Evolutionary conservation across 2,888 invertebrate species (phyloP).

Genomic region (Phengaris alcon): DNA sequence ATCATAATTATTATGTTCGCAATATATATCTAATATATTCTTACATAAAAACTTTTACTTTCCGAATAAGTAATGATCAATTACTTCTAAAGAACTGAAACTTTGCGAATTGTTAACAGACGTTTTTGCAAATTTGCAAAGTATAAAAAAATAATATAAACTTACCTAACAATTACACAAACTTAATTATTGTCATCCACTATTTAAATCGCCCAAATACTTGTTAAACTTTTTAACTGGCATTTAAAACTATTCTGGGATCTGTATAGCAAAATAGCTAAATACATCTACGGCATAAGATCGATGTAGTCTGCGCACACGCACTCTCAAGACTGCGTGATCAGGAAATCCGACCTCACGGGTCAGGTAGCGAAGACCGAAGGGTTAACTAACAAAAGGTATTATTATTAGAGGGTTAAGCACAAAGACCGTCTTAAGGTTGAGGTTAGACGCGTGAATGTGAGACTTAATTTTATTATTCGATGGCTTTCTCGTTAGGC

Average conservation of each 20-base stretch:
- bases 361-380: conserved; percentile 73
- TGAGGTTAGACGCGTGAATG: conserved; percentile 60
- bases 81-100: neutral
- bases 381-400: conserved; percentile 75
- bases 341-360: conserved; percentile 65
- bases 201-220: neutral
- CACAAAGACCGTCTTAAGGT: conserved; percentile 60
- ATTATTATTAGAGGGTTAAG: conserved; percentile 72
- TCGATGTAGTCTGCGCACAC: conserved; percentile 59
- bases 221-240: neutral
- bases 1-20: too few species aligned
- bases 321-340: conserved; percentile 61
- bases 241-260: conserved; percentile 19
- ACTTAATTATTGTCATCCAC: neutral
- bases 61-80: too few species aligned
- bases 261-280: neutral
- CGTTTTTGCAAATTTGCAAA: neutral
- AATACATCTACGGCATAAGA: conserved; percentile 29
- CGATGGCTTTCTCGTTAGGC: conserved; percentile 29
- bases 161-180: neutral
- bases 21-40: too few species aligned
- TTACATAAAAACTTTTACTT: neutral
- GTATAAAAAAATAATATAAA: neutral
- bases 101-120: neutral
- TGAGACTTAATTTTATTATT: conserved; percentile 43